Conservation (phyloP, 2,797 vertebrate species). For the Macropodus opercularis region DNA sequence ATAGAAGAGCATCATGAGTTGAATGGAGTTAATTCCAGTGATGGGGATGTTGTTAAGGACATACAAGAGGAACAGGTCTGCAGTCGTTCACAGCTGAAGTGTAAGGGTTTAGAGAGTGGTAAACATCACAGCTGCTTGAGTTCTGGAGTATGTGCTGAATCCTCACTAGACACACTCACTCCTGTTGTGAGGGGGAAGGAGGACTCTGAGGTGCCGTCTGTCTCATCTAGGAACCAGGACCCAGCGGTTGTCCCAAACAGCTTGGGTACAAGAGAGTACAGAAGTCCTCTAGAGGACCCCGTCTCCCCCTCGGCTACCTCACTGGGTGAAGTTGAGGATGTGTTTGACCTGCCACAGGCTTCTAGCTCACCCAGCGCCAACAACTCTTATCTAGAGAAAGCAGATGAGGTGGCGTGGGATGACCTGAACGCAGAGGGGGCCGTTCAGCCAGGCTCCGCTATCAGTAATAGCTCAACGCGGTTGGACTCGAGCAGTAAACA, state of each 20-base stretch:
- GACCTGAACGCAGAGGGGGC: slow-evolving; percentile 28
- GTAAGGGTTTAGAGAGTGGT: slow-evolving; percentile 63
- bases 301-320: slow-evolving; percentile 77
- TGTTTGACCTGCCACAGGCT: slow-evolving; percentile 74
- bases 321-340: slow-evolving; percentile 66
- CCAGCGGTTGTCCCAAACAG: slow-evolving; percentile 31
- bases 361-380: slow-evolving; percentile 71
- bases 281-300: slow-evolving; percentile 76
- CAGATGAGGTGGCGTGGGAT: slow-evolving; percentile 32
- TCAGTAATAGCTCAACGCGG: slow-evolving; percentile 18
- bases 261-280: slow-evolving; percentile 50
- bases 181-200: slow-evolving; percentile 31
- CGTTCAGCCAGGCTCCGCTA: slow-evolving; percentile 32
- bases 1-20: slow-evolving; percentile 54
- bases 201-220: slow-evolving; percentile 58
- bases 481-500: slow-evolving; percentile 40
- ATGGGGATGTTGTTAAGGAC: slow-evolving; percentile 29
- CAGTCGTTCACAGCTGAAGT: slow-evolving; percentile 27
- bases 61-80: slow-evolving; percentile 49
- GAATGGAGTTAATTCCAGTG: slow-evolving; percentile 47
- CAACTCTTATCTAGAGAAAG: slow-evolving; percentile 41
- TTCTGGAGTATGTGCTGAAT: slow-evolving; percentile 47
- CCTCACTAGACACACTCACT: slow-evolving; percentile 35
- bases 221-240: slow-evolving; percentile 68
- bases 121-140: slow-evolving; percentile 41